Percentiles rank a stretch among this genome's conserved stretches.
Evolutionary conservation across 2,113 vertebrate genomes (phyloP).

Genomic region (Oenanthe oenanthe): DNA sequence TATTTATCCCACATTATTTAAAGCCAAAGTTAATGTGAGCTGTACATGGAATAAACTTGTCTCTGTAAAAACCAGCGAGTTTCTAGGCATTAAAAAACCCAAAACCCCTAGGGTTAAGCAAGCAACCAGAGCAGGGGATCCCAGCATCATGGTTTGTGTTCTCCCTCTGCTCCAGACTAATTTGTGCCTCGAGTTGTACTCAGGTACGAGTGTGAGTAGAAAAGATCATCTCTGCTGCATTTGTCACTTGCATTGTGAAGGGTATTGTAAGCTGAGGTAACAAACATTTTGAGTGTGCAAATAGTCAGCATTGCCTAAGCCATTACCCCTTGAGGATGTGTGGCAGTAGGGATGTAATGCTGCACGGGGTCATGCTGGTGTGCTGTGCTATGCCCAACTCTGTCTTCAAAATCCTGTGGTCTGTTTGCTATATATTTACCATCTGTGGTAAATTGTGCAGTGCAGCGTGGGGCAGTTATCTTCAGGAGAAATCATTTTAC

Average conservation of each 20-base stretch:
- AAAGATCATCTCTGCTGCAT: rapidly evolving
- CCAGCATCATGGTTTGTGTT: background rate
- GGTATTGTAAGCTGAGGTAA: background rate
- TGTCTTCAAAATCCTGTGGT: background rate
- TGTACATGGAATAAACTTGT: background rate
- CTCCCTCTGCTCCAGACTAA: background rate
- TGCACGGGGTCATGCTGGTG: background rate
- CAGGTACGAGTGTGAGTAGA: too few species aligned
- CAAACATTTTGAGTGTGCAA: background rate
- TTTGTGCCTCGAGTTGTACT: background rate
- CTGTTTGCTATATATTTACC: background rate
- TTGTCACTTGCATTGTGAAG: background rate
- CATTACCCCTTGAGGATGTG: background rate
- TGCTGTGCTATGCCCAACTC: background rate
- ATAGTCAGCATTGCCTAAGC: background rate
- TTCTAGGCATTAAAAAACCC: background rate
- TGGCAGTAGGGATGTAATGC: background rate
- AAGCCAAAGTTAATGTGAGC: background rate
- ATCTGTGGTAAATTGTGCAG: background rate
- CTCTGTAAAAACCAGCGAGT: background rate
- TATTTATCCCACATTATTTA: background rate
- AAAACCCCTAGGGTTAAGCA: background rate
- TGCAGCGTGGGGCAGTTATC: background rate
- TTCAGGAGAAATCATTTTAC: background rate
- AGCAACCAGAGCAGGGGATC: background rate